Evolutionary conservation across 2,888 invertebrate species (phyloP).

Genomic region (Chaitophorus viminalis): DNA sequence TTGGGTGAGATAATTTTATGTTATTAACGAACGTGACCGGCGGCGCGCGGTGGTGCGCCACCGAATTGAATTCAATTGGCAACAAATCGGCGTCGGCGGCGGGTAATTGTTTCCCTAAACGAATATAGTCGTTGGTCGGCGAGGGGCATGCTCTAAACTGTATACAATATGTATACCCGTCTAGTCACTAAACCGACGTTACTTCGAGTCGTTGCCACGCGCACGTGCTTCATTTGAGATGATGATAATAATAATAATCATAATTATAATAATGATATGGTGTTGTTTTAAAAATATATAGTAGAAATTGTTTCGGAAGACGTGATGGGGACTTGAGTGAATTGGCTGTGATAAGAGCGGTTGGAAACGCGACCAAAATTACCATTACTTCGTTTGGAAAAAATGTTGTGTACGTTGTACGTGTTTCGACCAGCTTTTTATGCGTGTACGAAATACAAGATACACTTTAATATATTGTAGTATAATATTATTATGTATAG

Average conservation of each 20-base stretch:
- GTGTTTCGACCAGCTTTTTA: too few species aligned
- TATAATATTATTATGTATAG: too few species aligned
- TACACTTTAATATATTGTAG: too few species aligned
- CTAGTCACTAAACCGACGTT: not conserved
- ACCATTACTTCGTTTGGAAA: not conserved
- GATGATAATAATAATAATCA: too few species aligned
- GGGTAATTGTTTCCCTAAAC: constrained; percentile 12
- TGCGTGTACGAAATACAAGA: not conserved
- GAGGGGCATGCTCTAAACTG: not conserved
- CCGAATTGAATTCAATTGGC: not conserved
- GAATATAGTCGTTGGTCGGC: not conserved
- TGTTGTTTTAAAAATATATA: too few species aligned
- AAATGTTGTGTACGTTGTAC: not conserved
- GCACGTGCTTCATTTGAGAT: too few species aligned
- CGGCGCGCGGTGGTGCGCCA: not conserved
- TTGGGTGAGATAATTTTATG: not conserved
- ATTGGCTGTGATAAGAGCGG: not conserved
- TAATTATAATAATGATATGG: too few species aligned
- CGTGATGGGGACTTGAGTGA: too few species aligned
- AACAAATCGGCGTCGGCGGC: constrained; percentile 17
- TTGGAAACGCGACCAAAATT: not conserved
- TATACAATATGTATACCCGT: not conserved
- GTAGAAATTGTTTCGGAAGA: too few species aligned
- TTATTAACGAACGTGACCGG: not conserved
- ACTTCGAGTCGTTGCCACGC: too few species aligned